phyloP scores from a whole-genome alignment of 2,888 invertebrate genomes.

The Parnassius smintheus region DNA sequence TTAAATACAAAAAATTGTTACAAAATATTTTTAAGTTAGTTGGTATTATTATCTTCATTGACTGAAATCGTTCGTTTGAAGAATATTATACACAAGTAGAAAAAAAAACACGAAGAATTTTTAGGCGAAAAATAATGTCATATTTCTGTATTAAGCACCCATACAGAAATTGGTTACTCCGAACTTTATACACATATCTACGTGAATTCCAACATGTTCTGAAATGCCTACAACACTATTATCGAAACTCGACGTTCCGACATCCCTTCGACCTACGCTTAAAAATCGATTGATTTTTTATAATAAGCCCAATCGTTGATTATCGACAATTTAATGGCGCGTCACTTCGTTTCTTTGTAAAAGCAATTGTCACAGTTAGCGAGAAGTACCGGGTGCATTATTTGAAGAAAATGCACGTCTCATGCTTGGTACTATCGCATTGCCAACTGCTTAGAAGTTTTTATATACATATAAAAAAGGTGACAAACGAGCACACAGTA shows the following conservation, averaged over 20 bases:
- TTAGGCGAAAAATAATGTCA: too few species aligned
- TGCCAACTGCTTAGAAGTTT: conserved; percentile 19
- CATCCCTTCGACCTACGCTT: conserved; percentile 12
- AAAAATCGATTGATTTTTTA: conserved; percentile 15
- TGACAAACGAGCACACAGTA: too few species aligned
- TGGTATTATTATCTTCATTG: too few species aligned
- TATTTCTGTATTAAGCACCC: too few species aligned
- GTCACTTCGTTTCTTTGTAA: conserved; percentile 47
- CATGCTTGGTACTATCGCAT: conserved; percentile 15
- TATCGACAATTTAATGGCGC: conserved; percentile 37
- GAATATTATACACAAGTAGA: too few species aligned
- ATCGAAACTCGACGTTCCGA: background rate
- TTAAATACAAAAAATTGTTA: too few species aligned
- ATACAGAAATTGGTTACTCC: too few species aligned
- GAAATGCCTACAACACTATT: conserved; percentile 13
- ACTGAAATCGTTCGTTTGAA: too few species aligned
- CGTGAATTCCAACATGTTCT: background rate
- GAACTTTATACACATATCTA: too few species aligned
- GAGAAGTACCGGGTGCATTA: conserved; percentile 44
- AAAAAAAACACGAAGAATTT: too few species aligned
- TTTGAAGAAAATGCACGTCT: conserved; percentile 36
- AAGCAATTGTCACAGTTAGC: conserved; percentile 55
- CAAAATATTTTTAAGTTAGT: too few species aligned
- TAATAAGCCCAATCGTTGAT: conserved; percentile 10
- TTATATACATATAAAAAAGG: too few species aligned